A percentile compares a stretch with the other conserved stretches of the same genome.
Evolutionary conservation across 2,888 invertebrate species (phyloP).

Genomic region (Oligia fasciuncula): DNA sequence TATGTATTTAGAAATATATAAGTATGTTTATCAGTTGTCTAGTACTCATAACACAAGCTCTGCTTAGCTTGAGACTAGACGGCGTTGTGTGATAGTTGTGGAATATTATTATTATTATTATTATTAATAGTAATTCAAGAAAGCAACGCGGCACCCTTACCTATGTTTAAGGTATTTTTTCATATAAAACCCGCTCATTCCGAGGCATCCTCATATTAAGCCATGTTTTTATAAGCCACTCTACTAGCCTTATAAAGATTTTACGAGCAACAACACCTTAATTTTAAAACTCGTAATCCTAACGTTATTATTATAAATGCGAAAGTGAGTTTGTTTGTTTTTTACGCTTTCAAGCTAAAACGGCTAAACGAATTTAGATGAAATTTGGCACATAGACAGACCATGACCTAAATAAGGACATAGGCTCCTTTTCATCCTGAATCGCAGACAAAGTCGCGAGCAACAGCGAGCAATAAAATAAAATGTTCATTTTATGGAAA

Average conservation of each 20-base stretch:
- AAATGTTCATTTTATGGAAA: slow-evolving; percentile 7
- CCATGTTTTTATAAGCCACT: slow-evolving; percentile 13
- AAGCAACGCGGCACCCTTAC: neutral
- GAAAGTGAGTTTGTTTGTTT: neutral
- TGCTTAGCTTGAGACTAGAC: too few species aligned
- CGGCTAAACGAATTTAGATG: neutral
- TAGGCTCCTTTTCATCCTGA: neutral
- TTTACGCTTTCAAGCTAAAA: neutral
- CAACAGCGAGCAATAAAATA: neutral
- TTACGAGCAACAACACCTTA: slow-evolving; percentile 24
- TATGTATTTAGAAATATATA: too few species aligned
- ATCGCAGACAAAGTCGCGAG: neutral
- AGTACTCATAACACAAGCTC: too few species aligned
- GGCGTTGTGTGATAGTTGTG: too few species aligned
- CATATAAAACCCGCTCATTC: neutral
- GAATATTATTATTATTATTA: too few species aligned
- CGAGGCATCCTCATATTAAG: slow-evolving; percentile 8
- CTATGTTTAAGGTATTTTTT: neutral
- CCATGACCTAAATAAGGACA: neutral
- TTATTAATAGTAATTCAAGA: slow-evolving; percentile 5
- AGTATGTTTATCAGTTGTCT: too few species aligned
- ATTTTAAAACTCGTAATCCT: slow-evolving; percentile 27
- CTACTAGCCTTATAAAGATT: slow-evolving; percentile 26
- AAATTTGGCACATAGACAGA: neutral
- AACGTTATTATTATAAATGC: neutral